These are phyloP conservation scores for Amiota communis DNA, from an alignment of 2,888 invertebrate species.

Conservation along the genomic window DNA sequence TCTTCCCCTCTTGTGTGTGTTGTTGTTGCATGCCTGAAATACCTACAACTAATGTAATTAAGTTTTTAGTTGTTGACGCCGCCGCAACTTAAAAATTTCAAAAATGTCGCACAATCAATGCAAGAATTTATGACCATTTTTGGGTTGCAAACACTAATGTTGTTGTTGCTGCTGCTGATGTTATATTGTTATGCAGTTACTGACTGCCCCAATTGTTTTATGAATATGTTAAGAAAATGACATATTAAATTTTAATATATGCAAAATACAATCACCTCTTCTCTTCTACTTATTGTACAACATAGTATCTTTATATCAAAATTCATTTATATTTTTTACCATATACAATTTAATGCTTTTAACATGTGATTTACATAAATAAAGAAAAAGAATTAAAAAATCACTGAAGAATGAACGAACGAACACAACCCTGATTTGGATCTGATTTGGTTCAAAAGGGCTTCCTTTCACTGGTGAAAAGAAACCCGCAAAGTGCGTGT, in stretches of 20 bases:
- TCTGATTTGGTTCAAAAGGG: too few relatives aligned
- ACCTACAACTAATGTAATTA: constrained; percentile 66
- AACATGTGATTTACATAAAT: constrained; percentile 18
- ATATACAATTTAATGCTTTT: constrained; percentile 20
- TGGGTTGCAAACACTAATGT: not conserved
- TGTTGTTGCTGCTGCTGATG: not conserved
- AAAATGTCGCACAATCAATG: constrained; percentile 63
- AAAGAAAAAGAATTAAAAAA: constrained; percentile 8
- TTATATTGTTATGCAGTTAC: not conserved
- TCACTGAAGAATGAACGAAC: not conserved
- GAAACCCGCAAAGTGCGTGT: constrained; percentile 70
- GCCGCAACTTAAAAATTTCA: constrained; percentile 62
- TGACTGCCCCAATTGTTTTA: not conserved
- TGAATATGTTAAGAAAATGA: not conserved
- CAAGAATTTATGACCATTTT: constrained; percentile 23
- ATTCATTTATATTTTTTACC: not conserved
- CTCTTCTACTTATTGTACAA: not conserved
- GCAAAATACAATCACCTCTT: not conserved
- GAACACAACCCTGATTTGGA: not conserved
- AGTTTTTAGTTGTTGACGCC: constrained; percentile 53
- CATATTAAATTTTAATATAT: constrained; percentile 4
- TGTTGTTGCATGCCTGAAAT: constrained; percentile 57
- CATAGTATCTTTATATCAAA: not conserved
- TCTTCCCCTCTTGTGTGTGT: too few relatives aligned
- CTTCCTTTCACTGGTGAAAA: constrained; percentile 22